phyloP scores from a whole-genome alignment of 1,140 invertebrate genomes.

The Pentalonia nigronervosa region DNA sequence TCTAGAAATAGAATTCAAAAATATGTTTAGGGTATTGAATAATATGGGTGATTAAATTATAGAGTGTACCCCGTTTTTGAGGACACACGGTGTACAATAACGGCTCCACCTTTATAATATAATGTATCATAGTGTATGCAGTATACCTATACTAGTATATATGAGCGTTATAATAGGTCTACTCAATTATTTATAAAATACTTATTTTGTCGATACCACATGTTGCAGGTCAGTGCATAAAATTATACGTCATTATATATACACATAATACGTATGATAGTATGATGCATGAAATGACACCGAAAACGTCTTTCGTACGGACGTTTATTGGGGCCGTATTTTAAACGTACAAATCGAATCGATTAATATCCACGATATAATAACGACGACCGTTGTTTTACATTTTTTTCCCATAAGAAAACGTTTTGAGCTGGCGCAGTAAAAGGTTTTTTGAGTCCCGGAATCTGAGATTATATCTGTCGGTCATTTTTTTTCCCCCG shows the following conservation, averaged over 20 bases:
- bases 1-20: too few relatives aligned
- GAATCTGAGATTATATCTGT: background rate
- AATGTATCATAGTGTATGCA: too few relatives aligned
- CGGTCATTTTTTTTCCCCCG: background rate
- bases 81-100: too few relatives aligned
- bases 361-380: background rate
- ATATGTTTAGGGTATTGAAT: too few relatives aligned
- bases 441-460: slow-evolving; percentile 32
- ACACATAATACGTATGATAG: background rate
- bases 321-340: background rate
- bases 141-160: background rate
- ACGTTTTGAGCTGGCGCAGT: background rate
- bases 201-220: background rate
- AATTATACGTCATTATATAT: background rate
- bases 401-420: too few relatives aligned
- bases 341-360: background rate
- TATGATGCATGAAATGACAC: background rate
- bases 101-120: too few relatives aligned
- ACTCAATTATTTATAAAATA: background rate
- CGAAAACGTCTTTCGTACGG: background rate
- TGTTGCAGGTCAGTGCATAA: background rate
- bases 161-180: background rate
- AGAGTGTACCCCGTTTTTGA: too few relatives aligned
- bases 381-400: background rate
- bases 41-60: too few relatives aligned